A percentile compares a stretch with the other conserved stretches of the same genome.
phyloP scores from a whole-genome alignment of 35 echinoderm and acorn worm genomes.

The Ophioderma brevispina region DNA sequence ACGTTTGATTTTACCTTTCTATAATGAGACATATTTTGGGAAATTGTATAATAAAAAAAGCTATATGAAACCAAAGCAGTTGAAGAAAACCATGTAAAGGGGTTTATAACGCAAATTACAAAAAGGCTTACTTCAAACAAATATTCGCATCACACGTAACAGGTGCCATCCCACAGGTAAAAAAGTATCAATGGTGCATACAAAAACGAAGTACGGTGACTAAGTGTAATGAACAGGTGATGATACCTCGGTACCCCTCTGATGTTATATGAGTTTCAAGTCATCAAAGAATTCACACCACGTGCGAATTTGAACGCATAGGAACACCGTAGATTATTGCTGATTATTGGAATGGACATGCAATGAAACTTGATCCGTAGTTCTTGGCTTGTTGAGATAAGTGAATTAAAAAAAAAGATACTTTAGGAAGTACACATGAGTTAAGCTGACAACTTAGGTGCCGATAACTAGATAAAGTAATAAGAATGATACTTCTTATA shows the following conservation, averaged over 20 bases:
- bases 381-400: neutral
- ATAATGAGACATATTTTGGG: too few relatives aligned
- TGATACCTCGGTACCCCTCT: neutral
- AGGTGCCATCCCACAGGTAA: neutral
- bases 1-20: too few relatives aligned
- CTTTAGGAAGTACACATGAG: too few relatives aligned
- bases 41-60: too few relatives aligned
- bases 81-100: too few relatives aligned
- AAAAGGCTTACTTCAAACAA: neutral
- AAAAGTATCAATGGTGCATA: conserved; percentile 6
- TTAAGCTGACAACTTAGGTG: too few relatives aligned
- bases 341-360: conserved; percentile 14
- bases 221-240: neutral
- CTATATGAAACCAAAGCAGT: too few relatives aligned
- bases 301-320: neutral
- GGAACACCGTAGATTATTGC: neutral
- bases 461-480: too few relatives aligned
- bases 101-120: too few relatives aligned
- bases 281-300: neutral
- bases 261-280: neutral
- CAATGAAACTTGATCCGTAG: neutral
- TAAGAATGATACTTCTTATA: too few relatives aligned
- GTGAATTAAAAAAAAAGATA: neutral
- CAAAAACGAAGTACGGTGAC: neutral
- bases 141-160: neutral